Percentiles rank a stretch among this genome's conserved stretches.
Conservation (phyloP, 2,888 invertebrate genomes). For the Stenolophus ochropezus region DNA sequence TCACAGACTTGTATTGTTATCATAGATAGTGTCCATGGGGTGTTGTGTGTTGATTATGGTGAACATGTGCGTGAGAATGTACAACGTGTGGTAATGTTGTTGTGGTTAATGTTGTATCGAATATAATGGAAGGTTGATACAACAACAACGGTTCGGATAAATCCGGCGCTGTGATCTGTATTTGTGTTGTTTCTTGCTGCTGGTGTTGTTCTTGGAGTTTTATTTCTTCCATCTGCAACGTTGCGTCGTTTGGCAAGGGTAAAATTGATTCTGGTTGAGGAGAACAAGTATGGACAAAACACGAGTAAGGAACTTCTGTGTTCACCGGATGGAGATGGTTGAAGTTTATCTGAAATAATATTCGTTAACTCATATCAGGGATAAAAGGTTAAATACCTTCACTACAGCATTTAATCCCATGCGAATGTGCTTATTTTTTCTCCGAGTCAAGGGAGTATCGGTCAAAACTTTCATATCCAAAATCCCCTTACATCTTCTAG, state of each 20-base stretch:
- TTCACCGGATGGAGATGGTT: slow-evolving; percentile 70
- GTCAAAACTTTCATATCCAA: slow-evolving; percentile 72
- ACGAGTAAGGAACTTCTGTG: slow-evolving; percentile 67
- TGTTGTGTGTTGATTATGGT: slow-evolving; percentile 63
- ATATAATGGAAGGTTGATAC: slow-evolving; percentile 69
- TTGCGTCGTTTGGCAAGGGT: slow-evolving; percentile 66
- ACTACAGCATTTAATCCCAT: slow-evolving; percentile 71
- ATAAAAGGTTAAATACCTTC: slow-evolving; percentile 69
- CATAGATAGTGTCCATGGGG: slow-evolving; percentile 64
- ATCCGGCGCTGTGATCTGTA: slow-evolving; percentile 67
- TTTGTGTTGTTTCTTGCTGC: slow-evolving; percentile 61
- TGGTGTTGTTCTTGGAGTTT: slow-evolving; percentile 14
- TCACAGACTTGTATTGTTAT: not conserved
- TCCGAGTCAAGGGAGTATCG: slow-evolving; percentile 69
- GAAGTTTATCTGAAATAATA: slow-evolving; percentile 70
- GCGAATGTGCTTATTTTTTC: slow-evolving; percentile 70
- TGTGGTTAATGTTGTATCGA: slow-evolving; percentile 69
- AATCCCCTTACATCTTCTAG: slow-evolving; percentile 71
- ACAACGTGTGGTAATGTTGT: slow-evolving; percentile 68
- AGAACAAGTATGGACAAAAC: slow-evolving; percentile 70
- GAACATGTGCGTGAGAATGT: slow-evolving; percentile 67
- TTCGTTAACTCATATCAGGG: too few species aligned
- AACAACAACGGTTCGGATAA: slow-evolving; percentile 68
- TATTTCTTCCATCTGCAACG: slow-evolving; percentile 63
- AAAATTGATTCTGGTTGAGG: slow-evolving; percentile 69